These are phyloP conservation scores for Colaptes auratus DNA, from an alignment of 2,113 vertebrate genomes.

Conservation along the genomic window DNA sequence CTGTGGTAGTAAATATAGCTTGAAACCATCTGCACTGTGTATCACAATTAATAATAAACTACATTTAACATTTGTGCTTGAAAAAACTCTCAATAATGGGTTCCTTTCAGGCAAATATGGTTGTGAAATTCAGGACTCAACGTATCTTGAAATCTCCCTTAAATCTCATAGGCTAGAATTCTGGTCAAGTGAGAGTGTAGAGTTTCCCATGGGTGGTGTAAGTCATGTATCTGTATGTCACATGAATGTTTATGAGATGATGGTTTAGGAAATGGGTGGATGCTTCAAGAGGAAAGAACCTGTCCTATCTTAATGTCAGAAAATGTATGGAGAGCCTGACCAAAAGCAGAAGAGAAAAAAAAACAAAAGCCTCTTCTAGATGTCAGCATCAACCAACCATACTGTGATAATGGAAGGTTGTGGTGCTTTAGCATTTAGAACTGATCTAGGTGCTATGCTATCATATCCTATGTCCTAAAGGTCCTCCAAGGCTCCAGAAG, in stretches of 20 bases:
- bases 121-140: not conserved
- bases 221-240: not conserved
- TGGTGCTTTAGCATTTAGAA: not conserved
- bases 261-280: not conserved
- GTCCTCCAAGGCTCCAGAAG: not conserved
- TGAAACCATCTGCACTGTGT: not conserved
- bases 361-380: not conserved
- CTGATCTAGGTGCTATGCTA: not conserved
- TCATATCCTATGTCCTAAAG: not conserved
- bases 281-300: not conserved
- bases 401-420: not conserved
- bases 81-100: not conserved
- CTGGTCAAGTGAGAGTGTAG: not conserved
- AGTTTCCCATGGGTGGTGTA: not conserved
- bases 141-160: not conserved
- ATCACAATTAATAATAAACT: not conserved
- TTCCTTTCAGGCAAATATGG: not conserved
- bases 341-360: not conserved
- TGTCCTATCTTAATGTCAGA: not conserved
- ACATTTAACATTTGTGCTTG: not conserved
- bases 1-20: not conserved
- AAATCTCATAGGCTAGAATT: not conserved
- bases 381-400: not conserved
- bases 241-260: not conserved
- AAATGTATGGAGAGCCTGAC: not conserved